Conservation (phyloP, 2,888 invertebrate species). For the Protonemura montana region DNA sequence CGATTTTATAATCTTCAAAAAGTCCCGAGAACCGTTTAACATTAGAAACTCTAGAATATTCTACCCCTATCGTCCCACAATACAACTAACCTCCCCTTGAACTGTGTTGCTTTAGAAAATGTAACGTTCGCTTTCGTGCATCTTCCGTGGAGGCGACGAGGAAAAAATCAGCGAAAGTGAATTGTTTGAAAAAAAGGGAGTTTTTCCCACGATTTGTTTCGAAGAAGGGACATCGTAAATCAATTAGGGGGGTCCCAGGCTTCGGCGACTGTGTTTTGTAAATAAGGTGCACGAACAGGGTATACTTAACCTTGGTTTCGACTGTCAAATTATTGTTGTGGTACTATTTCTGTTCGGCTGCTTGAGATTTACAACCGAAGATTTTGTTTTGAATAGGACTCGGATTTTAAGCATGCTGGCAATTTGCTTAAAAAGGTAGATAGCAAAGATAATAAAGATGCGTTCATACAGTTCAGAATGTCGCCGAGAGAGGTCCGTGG, state of each 20-base stretch:
- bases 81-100: not conserved
- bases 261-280: not conserved
- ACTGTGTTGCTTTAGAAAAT: not conserved
- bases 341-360: not conserved
- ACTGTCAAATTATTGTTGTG: not conserved
- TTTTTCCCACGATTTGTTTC: not conserved
- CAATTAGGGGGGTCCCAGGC: not conserved
- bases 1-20: not conserved
- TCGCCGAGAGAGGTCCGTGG: too few relatives aligned
- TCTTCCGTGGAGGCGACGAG: not conserved
- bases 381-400: too few relatives aligned
- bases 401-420: too few relatives aligned
- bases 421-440: too few relatives aligned
- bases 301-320: not conserved
- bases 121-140: not conserved
- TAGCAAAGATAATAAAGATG: too few relatives aligned
- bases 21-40: not conserved
- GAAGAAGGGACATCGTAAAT: not conserved
- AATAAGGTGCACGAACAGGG: not conserved
- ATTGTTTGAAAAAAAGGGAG: not conserved
- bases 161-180: conserved; percentile 7
- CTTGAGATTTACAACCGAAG: not conserved
- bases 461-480: too few relatives aligned
- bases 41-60: not conserved
- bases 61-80: not conserved